phyloP scores from a whole-genome alignment of 1,140 invertebrate genomes.

The Notospermus geniculatus region DNA sequence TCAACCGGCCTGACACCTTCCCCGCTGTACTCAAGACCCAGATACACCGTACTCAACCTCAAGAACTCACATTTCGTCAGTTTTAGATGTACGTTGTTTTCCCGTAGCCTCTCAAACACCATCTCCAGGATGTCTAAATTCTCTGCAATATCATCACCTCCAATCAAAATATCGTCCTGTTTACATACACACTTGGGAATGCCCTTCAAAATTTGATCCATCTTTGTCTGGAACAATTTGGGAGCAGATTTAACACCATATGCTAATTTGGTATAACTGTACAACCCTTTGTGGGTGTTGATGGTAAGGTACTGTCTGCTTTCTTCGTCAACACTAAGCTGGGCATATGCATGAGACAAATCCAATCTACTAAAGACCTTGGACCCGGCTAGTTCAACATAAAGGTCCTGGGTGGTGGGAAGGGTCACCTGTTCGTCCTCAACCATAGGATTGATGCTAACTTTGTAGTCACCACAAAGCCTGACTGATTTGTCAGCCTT shows the following conservation, averaged over 20 bases:
- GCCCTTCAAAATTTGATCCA: neutral
- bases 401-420: neutral
- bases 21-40: neutral
- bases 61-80: too few relatives aligned
- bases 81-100: too few relatives aligned
- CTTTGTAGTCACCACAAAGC: constrained; percentile 45
- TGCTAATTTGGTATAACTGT: neutral
- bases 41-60: too few relatives aligned
- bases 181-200: neutral
- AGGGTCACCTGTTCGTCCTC: neutral
- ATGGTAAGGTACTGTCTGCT: neutral
- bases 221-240: neutral
- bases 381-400: neutral
- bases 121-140: neutral
- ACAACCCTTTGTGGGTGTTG: neutral
- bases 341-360: constrained; percentile 27
- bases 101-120: neutral
- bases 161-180: neutral
- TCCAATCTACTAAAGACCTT: constrained; percentile 26
- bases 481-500: constrained; percentile 26
- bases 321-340: too few relatives aligned
- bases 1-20: neutral
- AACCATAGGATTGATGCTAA: constrained; percentile 28
- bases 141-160: neutral
- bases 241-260: neutral